phyloP scores from a whole-genome alignment of 2,797 vertebrate genomes.

The Sphaeramia orbicularis region DNA sequence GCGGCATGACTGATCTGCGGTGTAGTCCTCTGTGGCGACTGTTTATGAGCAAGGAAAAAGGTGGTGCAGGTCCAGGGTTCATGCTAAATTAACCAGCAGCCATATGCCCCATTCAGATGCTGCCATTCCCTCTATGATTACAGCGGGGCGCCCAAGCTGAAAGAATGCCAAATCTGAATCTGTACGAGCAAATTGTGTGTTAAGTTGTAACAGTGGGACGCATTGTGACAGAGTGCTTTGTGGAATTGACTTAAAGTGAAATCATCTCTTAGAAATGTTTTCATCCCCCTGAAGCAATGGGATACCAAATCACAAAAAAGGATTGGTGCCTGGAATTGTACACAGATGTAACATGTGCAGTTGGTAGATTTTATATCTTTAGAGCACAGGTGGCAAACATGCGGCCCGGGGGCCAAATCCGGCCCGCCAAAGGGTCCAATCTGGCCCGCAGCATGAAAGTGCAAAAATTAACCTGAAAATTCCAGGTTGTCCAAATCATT shows the following conservation, averaged over 20 bases:
- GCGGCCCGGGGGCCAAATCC: no score
- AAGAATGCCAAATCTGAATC: slow-evolving; percentile 43
- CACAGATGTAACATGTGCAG: slow-evolving; percentile 17
- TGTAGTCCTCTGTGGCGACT: slow-evolving; percentile 32
- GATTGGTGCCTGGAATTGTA: slow-evolving; percentile 22
- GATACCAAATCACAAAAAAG: slow-evolving; percentile 1
- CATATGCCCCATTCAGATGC: slow-evolving; percentile 69
- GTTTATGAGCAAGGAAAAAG: slow-evolving; percentile 52
- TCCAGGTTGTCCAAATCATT: no score
- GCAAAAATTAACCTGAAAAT: no score
- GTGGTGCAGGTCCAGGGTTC: slow-evolving; percentile 54
- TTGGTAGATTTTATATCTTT: slow-evolving; percentile 8
- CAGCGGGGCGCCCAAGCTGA: slow-evolving; percentile 37
- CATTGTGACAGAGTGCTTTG: slow-evolving; percentile 15
- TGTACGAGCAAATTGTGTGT: slow-evolving; percentile 8
- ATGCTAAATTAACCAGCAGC: slow-evolving; percentile 75
- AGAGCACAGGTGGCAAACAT: no score
- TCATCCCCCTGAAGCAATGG: slow-evolving; percentile 11
- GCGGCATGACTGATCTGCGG: slow-evolving; percentile 56
- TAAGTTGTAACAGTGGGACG: slow-evolving; percentile 9
- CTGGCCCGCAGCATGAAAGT: no score
- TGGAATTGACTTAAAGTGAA: slow-evolving; percentile 36
- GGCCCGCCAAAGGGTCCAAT: no score
- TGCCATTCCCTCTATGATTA: slow-evolving; percentile 24
- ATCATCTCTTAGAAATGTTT: slow-evolving; percentile 32